Evolutionary conservation across 2,888 invertebrate genomes (phyloP), one percentile per base, ranked within the genome.

Genomic region (Brenthis hecate): DNA sequence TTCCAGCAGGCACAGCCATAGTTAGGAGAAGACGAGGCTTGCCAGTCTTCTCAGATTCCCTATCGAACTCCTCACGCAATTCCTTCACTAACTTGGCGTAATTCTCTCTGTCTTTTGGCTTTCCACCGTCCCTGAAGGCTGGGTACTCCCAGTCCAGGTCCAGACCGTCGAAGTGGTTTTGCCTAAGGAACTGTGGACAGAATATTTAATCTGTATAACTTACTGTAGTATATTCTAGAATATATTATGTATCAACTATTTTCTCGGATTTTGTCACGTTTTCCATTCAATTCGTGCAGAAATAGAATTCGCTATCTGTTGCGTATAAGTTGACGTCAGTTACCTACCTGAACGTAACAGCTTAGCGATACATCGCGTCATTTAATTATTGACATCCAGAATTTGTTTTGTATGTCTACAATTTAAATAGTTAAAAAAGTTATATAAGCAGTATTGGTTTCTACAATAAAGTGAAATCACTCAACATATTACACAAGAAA

Each of bases 91-190:
- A 94, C 80, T 95, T 95, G 58, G 97, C 97, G 85, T 98, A 98
- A 90, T 98, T 97, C 78, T 97, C 96, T 66, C 95, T 94, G 87
- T 98, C 98, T 19, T 96, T 95, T 0, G 97, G 94, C 77, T 96
- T 96, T 71, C 96, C 95, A 48, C 97, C 97, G 83, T 97, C 97
- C 55, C 97, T 91, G 86, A 96, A 96, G 3, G 96, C 95, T 0
- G 97, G 97, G 86, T 97, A 96, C 81, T 97, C 98, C 98, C 98
- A 98, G 86, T 98, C 98, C 77, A 98, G 93, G 88, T 98, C 98
- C 51, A 98, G 92, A 1, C 98, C 98, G 86, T 98, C 98, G 82
- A 98, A 98, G 83, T 97, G 97, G 89, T 98, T 97, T 84, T 97
- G 97, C 77, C 98, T 93, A 76, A 98, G 94, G 89, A 98, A 97